phyloP scores from a whole-genome alignment of 2,113 vertebrate genomes.

The Cygnus buccinator region DNA sequence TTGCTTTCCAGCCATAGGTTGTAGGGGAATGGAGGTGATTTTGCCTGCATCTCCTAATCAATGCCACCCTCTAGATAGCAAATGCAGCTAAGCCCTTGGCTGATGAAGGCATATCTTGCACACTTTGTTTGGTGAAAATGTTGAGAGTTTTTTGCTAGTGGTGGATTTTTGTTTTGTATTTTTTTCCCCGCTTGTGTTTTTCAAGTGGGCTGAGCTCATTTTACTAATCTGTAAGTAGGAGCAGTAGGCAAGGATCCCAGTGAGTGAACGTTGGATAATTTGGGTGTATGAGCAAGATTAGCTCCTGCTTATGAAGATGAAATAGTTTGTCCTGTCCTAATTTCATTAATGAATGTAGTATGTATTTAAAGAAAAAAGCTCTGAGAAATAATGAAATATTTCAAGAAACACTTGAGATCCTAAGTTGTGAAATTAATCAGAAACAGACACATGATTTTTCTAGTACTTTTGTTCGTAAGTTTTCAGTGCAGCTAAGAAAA shows the following conservation, averaged over 20 bases:
- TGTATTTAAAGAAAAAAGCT: background rate
- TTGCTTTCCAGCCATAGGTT: background rate
- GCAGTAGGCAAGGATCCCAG: background rate
- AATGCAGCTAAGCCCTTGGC: background rate
- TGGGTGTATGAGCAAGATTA: background rate
- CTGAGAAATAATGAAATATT: constrained; percentile 29
- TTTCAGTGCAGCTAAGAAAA: background rate
- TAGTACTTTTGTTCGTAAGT: background rate
- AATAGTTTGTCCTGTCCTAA: background rate
- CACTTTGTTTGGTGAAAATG: background rate
- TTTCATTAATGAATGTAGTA: background rate
- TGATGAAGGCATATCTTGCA: background rate
- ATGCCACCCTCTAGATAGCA: background rate
- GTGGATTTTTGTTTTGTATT: background rate
- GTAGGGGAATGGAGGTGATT: fast-evolving
- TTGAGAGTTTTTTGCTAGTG: background rate
- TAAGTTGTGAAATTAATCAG: background rate
- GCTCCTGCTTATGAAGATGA: background rate
- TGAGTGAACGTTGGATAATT: background rate
- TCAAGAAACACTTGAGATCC: background rate
- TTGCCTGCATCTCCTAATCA: background rate
- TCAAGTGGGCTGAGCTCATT: background rate
- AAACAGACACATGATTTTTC: background rate
- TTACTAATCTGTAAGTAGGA: background rate
- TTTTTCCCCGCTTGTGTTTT: background rate